Evolutionary conservation across 1,140 invertebrate species (phyloP).

Genomic region (Drosophila rufa): DNA sequence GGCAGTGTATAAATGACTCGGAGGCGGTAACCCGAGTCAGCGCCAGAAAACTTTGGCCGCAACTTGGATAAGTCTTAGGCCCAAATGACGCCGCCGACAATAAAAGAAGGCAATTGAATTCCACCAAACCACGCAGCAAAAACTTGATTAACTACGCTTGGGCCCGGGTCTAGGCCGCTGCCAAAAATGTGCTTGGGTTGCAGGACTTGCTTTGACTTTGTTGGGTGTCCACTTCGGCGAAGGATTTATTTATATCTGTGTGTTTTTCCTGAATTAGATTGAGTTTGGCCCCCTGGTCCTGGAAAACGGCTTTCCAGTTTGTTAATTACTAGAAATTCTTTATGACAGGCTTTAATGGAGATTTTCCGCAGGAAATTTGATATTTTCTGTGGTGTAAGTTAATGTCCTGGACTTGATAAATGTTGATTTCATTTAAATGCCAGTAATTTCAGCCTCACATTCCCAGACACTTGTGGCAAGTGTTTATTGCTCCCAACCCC

Average conservation of each 20-base stretch:
- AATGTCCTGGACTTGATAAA: conserved; percentile 45
- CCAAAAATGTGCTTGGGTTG: conserved; percentile 37
- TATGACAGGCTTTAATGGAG: conserved; percentile 11
- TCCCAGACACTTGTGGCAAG: conserved; percentile 35
- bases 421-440: conserved; percentile 41
- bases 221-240: conserved; percentile 3
- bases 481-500: conserved; percentile 11
- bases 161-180: background rate
- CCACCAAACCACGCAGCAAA: conserved; percentile 39
- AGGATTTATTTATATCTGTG: conserved; percentile 46
- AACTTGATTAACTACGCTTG: conserved; percentile 54
- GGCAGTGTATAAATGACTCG: conserved; percentile 47
- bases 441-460: conserved; percentile 8
- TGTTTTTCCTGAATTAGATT: conserved; percentile 19
- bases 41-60: conserved; percentile 37
- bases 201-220: background rate
- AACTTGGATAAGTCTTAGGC: conserved; percentile 20
- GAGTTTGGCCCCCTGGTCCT: background rate
- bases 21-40: conserved; percentile 40
- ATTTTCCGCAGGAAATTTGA: conserved; percentile 26
- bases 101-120: conserved; percentile 57
- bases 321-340: conserved; percentile 42
- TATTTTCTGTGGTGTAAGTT: conserved; percentile 38
- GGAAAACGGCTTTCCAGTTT: conserved; percentile 18
- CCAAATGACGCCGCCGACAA: conserved; percentile 44